Evolutionary conservation across 2,113 vertebrate species (phyloP).

Genomic region (Oxyruncus cristatus): DNA sequence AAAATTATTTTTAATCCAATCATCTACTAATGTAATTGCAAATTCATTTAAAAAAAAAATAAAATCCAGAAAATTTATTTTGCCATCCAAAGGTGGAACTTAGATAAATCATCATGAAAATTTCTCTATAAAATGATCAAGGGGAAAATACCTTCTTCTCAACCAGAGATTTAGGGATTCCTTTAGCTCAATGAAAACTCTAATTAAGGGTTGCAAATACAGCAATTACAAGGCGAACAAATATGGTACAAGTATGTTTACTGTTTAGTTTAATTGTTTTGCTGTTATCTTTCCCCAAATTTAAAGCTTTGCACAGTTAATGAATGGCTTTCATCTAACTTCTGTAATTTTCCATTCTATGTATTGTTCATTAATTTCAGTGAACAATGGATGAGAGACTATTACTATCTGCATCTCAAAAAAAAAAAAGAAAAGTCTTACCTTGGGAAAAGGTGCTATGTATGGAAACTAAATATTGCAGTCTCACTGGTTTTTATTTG

Average conservation of each 20-base stretch:
- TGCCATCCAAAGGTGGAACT: not conserved
- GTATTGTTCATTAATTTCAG: conserved; percentile 36
- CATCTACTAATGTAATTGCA: not conserved
- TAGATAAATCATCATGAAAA: not conserved
- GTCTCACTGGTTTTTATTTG: not conserved
- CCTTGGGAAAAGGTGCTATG: not conserved
- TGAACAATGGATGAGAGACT: not conserved
- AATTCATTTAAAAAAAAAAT: not conserved
- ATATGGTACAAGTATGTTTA: not conserved
- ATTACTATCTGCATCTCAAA: not conserved
- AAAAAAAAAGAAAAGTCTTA: not conserved
- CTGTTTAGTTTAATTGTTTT: not conserved
- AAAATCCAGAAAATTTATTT: not conserved
- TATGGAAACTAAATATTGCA: not conserved
- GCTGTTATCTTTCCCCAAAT: conserved; percentile 2
- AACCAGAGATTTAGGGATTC: not conserved
- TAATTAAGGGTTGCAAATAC: conserved; percentile 1
- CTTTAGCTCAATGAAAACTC: not conserved
- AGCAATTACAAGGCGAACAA: not conserved
- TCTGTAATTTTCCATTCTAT: conserved; percentile 14
- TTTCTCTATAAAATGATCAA: not conserved
- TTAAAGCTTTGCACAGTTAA: conserved; percentile 8
- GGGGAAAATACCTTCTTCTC: not conserved
- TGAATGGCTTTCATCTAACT: conserved; percentile 15
- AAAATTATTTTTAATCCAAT: not conserved